A percentile compares a stretch with the other conserved stretches of the same genome.
phyloP scores from a whole-genome alignment of 1,140 invertebrate species.

The Orussus abietinus region DNA sequence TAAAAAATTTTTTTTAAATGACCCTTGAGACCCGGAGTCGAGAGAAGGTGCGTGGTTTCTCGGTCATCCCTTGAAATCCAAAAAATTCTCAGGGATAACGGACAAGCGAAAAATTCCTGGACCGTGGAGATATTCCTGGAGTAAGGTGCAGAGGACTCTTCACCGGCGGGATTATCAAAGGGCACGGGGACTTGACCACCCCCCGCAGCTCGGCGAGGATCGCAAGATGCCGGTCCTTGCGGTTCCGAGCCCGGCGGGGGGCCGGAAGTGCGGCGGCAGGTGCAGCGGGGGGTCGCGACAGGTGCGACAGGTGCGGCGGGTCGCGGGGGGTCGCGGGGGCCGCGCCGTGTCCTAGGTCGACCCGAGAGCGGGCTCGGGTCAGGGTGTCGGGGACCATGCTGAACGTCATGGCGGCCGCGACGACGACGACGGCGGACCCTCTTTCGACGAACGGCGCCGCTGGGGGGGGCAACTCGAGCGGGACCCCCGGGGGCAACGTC shows the following conservation, averaged over 20 bases:
- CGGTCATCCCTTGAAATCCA: no score
- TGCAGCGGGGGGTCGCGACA: not conserved
- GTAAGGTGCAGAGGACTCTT: no score
- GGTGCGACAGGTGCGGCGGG: conserved; percentile 1
- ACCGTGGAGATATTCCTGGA: no score
- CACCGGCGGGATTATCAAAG: no score
- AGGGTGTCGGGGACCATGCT: conserved; percentile 37
- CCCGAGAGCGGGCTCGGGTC: conserved; percentile 3
- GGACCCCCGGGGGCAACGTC: conserved; percentile 24
- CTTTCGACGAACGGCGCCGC: conserved; percentile 18
- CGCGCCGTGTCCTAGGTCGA: conserved; percentile 3
- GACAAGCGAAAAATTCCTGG: no score
- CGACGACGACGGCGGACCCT: conserved; percentile 38
- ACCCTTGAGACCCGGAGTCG: no score
- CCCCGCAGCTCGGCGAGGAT: not conserved
- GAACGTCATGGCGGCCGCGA: conserved; percentile 41
- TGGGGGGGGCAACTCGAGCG: no score
- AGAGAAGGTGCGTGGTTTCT: no score
- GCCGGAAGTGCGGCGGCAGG: conserved; percentile 4
- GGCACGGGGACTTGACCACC: no score
- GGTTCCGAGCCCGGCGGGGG: conserved; percentile 2
- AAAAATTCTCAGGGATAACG: no score
- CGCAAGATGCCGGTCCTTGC: conserved; percentile 5
- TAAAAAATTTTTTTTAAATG: no score
- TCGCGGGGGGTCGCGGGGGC: conserved; percentile 12